Conservation (phyloP, 2,888 invertebrate species). For the Parochlus steinenii region DNA sequence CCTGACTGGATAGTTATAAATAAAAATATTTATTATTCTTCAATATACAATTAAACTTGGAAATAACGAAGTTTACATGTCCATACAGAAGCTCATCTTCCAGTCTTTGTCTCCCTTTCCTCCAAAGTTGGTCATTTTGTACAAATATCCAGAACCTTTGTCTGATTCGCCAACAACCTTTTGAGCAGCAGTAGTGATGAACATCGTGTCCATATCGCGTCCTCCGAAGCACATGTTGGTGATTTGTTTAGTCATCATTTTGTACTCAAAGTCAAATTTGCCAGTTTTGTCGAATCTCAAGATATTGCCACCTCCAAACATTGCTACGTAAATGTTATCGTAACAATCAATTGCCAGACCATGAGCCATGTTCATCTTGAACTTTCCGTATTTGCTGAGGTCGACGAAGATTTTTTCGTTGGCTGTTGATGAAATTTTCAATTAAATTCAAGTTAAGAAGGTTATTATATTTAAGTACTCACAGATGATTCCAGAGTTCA, state of each 20-base stretch:
- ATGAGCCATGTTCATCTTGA: not conserved
- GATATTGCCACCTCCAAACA: conserved; percentile 6
- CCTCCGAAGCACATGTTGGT: conserved; percentile 1
- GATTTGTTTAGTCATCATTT: not conserved
- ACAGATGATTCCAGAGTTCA: conserved; percentile 3
- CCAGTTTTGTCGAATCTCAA: no score
- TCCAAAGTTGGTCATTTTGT: not conserved
- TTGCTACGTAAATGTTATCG: conserved; percentile 4
- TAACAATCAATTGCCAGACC: conserved; percentile 3
- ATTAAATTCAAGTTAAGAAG: not conserved
- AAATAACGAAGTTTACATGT: no score
- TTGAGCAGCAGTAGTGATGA: not conserved
- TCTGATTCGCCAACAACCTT: not conserved
- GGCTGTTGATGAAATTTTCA: not conserved
- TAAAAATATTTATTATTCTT: no score
- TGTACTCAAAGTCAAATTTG: conserved; percentile 3
- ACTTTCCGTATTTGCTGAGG: not conserved
- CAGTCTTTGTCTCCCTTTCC: no score
- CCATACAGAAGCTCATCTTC: no score
- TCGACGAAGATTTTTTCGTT: conserved; percentile 1
- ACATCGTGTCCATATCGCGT: not conserved
- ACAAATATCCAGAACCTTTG: conserved; percentile 1
- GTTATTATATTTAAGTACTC: not conserved
- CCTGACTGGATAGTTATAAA: no score
- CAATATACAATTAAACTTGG: no score